phyloP scores from a whole-genome alignment of 2,113 vertebrate species.

The Dendrocopos noguchii region DNA sequence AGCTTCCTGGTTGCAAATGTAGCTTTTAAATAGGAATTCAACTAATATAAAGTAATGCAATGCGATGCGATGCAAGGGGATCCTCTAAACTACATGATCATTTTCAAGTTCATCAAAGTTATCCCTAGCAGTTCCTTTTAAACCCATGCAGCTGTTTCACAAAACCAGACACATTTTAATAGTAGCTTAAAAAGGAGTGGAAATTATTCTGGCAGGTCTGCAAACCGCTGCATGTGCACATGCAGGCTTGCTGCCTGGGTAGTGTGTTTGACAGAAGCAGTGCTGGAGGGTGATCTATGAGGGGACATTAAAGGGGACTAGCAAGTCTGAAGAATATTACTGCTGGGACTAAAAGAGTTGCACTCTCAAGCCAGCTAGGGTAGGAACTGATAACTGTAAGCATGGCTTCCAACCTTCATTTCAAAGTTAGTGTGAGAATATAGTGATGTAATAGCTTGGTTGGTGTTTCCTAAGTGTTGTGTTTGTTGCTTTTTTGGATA shows the following conservation, averaged over 20 bases:
- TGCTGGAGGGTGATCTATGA: background rate
- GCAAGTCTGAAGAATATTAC: background rate
- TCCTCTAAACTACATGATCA: background rate
- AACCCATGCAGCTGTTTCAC: background rate
- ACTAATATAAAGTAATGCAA: background rate
- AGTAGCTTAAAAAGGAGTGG: slow-evolving; percentile 77
- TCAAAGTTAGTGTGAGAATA: background rate
- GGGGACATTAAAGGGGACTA: background rate
- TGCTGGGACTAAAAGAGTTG: background rate
- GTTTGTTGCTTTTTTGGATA: background rate
- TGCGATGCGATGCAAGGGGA: background rate
- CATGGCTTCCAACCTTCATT: background rate
- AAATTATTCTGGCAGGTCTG: slow-evolving; percentile 58
- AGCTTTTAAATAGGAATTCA: background rate
- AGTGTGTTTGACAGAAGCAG: background rate
- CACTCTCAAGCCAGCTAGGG: background rate
- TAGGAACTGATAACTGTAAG: background rate
- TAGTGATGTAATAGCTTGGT: background rate
- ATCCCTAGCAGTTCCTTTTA: background rate
- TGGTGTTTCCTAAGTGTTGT: background rate
- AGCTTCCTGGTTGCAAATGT: background rate
- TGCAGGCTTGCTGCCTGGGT: slow-evolving; percentile 42
- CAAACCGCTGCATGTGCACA: background rate
- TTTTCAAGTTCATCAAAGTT: background rate
- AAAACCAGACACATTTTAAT: slow-evolving; percentile 36